Evolutionary conservation across 2,888 invertebrate species (phyloP).

Genomic region (Phoenoteleia sp.): DNA sequence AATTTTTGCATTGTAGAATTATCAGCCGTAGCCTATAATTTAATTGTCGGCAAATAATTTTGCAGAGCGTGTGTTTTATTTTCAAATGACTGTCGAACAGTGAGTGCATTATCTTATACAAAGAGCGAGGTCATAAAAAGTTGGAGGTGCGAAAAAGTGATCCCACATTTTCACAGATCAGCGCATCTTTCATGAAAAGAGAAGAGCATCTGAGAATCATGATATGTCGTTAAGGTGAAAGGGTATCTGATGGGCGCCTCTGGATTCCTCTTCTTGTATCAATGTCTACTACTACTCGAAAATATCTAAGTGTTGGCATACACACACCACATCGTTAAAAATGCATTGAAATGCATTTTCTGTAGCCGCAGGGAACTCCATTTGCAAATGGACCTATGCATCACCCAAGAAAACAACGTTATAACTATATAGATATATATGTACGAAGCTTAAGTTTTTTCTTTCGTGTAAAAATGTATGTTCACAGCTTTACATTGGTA

Average conservation of each 20-base stretch:
- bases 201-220: constrained; percentile 51
- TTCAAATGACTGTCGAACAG: constrained; percentile 5
- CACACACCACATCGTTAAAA: constrained; percentile 74
- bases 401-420: constrained; percentile 74
- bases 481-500: constrained; percentile 8
- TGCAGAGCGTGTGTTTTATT: not conserved
- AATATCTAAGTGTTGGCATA: constrained; percentile 57
- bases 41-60: not conserved
- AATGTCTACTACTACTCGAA: constrained; percentile 49
- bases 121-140: not conserved
- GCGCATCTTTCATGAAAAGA: constrained; percentile 44
- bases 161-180: constrained; percentile 50
- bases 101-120: constrained; percentile 1
- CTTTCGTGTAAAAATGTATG: constrained; percentile 20
- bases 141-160: constrained; percentile 29
- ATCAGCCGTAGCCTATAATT: not conserved
- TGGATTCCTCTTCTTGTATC: constrained; percentile 48
- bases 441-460: constrained; percentile 30
- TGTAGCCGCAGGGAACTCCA: constrained; percentile 72
- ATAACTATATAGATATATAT: constrained; percentile 50
- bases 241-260: constrained; percentile 58
- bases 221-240: constrained; percentile 64
- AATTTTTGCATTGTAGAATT: not conserved
- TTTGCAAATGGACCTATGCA: constrained; percentile 77
- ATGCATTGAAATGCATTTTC: constrained; percentile 76